A percentile compares a stretch with the other conserved stretches of the same genome.
Evolutionary conservation across 2,113 vertebrate species (phyloP).

Genomic region (Ranitomeya imitator): DNA sequence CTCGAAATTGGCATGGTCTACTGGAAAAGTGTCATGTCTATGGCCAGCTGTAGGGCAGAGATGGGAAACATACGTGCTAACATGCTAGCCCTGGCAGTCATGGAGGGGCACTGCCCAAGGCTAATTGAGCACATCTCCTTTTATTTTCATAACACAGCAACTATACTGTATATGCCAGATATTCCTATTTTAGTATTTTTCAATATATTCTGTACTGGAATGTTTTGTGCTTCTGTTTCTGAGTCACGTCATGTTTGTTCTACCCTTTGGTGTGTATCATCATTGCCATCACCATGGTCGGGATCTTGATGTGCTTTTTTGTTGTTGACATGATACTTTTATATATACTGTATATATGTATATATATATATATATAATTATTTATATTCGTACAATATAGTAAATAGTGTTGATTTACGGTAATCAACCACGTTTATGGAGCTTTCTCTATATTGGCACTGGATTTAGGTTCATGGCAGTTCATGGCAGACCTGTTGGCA

Average conservation of each 20-base stretch:
- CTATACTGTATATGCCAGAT: neutral
- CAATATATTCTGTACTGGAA: neutral
- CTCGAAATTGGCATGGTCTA: neutral
- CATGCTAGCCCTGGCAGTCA: neutral
- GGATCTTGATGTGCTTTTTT: neutral
- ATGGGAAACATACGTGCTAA: neutral
- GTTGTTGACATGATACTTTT: too few relatives aligned
- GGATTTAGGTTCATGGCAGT: neutral
- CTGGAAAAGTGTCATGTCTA: neutral
- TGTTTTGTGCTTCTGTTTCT: neutral
- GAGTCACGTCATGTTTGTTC: neutral
- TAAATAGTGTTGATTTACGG: neutral
- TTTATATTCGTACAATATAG: too few relatives aligned
- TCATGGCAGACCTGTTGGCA: neutral
- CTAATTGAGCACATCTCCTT: neutral
- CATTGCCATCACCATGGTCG: neutral
- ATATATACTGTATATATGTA: too few relatives aligned
- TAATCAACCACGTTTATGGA: neutral
- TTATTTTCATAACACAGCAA: neutral
- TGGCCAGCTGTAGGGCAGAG: neutral
- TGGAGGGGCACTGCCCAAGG: neutral
- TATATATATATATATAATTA: too few relatives aligned
- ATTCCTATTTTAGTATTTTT: neutral
- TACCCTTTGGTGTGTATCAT: constrained; percentile 13
- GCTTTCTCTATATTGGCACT: neutral